A percentile compares a stretch with the other conserved stretches of the same genome.
phyloP scores from a whole-genome alignment of 2,113 vertebrate species.

The Stomatorhinus ivindoensis region DNA sequence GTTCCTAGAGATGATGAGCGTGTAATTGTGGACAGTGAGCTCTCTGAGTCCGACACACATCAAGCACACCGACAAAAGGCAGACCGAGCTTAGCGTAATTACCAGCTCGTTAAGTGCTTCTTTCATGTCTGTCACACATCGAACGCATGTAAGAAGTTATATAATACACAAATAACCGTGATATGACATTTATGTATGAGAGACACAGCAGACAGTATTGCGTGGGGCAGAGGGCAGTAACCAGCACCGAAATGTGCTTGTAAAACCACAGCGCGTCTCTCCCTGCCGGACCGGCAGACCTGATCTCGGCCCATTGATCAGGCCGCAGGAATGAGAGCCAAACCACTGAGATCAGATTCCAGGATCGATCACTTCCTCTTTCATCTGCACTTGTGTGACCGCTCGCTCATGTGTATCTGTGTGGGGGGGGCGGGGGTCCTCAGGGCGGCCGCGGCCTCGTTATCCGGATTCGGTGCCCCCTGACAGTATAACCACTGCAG shows the following conservation, averaged over 20 bases:
- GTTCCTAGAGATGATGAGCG: not conserved
- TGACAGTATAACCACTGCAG: not conserved
- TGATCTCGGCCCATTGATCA: slow-evolving; percentile 67
- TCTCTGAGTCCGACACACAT: not conserved
- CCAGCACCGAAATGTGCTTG: slow-evolving; percentile 49
- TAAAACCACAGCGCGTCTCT: slow-evolving; percentile 64
- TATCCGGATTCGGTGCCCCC: not conserved
- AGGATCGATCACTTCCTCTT: slow-evolving; percentile 68
- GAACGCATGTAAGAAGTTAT: not conserved
- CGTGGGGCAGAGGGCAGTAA: not conserved
- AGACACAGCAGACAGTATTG: not conserved
- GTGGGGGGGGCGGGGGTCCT: not conserved
- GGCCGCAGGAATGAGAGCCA: slow-evolving; percentile 57
- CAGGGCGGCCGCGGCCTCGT: not conserved
- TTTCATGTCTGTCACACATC: not conserved
- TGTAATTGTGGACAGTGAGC: not conserved
- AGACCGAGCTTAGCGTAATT: not conserved
- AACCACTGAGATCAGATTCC: slow-evolving; percentile 64
- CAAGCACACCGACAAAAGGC: not conserved
- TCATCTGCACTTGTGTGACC: slow-evolving; percentile 11
- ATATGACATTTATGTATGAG: not conserved
- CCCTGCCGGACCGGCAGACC: slow-evolving; percentile 53
- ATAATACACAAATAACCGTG: not conserved
- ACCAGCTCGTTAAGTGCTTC: not conserved
- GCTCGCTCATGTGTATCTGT: not conserved